These are phyloP conservation scores for Amblyornis subalaris DNA, from an alignment of 2,113 vertebrate genomes.

Conservation along the genomic window DNA sequence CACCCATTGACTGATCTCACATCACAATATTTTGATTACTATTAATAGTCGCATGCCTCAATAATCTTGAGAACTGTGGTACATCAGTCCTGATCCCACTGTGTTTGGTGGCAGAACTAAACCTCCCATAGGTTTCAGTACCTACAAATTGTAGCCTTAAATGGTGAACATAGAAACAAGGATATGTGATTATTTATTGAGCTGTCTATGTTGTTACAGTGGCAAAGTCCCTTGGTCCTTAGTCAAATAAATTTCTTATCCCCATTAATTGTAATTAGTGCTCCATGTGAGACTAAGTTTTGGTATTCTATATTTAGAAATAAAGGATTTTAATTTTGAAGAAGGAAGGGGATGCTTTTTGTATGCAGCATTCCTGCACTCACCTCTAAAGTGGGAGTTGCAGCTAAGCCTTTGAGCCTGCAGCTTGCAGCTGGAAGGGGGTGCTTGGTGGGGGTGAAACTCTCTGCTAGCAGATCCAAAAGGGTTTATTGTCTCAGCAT, in stretches of 20 bases:
- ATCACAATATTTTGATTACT: conserved; percentile 23
- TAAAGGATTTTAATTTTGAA: background rate
- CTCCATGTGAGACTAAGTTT: background rate
- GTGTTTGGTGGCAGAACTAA: background rate
- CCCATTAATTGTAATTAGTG: background rate
- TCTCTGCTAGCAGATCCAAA: background rate
- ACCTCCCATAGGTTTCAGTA: background rate
- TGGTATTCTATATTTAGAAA: background rate
- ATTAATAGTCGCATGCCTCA: background rate
- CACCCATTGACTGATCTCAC: background rate
- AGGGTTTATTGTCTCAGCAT: background rate
- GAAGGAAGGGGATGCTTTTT: background rate
- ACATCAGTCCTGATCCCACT: background rate
- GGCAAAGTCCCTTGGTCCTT: background rate
- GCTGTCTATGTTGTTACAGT: background rate
- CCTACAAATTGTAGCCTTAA: background rate
- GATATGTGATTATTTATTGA: background rate
- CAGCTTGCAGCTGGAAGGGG: background rate
- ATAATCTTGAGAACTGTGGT: background rate
- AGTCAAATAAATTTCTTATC: background rate
- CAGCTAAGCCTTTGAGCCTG: background rate
- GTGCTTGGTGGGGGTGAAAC: background rate
- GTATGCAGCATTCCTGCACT: background rate
- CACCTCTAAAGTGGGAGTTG: background rate
- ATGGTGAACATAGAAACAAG: background rate